Evolutionary conservation across 1,140 invertebrate species (phyloP), one percentile per base, ranked within the genome.

Genomic region (Reticulitermes speratus): DNA sequence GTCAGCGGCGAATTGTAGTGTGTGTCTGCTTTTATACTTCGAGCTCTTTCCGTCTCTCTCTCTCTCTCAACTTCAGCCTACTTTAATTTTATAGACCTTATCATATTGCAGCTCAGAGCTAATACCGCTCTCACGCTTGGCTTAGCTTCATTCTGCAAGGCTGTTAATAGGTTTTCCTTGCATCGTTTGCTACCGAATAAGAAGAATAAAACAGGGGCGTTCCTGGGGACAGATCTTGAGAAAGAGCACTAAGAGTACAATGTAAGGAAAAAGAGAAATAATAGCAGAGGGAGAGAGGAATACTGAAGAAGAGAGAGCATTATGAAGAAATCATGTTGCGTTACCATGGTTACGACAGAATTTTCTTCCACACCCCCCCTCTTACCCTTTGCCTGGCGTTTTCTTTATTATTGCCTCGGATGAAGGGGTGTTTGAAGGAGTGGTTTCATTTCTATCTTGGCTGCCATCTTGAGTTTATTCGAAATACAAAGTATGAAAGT

Each of bases 271-370:
- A 21, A 55, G 45, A 48, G 7, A n/a, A 65, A 65, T 65, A 65
- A 21, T 65, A 75, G 65, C 2, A 84, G 48, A 44, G 83, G 38
- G 83, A 84, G 25, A 45, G 83, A 84, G 83, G 83, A 55, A 25
- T 19, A 83, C 25, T 45, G 84, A 45, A 65, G 45, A 55, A 45
- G 84, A 84, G 84, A 82, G 85, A 44, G 30, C 85, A 86, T 86
- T 86, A 86, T 86, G 85, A 86, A 86, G 85, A 86, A 86, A 86
- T 86, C 85, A 86, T 86, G 85, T 86, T 81, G 30, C 44, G 85
- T 86, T 55, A n/a, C 85, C 48, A 86, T 86, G 85, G 85, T 16
- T 44, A 86, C 85, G 48, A 48, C 32, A 8, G 48, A 38, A 44
- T 52, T 69, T 48, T 52, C 48, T 44, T 85, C 65, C 21, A 25